Base-by-base conservation (phyloP, 2,113 vertebrate genomes). In the Barbus barbus region DNA sequence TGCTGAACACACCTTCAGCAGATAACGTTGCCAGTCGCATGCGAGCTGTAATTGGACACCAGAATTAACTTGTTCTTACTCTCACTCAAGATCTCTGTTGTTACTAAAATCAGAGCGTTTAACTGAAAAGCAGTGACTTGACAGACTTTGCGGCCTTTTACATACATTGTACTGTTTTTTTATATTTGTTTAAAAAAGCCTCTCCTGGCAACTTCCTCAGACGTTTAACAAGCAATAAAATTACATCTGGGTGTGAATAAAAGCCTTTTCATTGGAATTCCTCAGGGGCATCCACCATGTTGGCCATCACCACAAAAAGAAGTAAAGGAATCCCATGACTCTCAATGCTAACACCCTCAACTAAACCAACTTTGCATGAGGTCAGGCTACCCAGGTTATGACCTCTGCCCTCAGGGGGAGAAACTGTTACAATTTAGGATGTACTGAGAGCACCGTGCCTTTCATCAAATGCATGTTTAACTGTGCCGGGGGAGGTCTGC, bases 351-450 rank as follows among this genome's bases (percentile, higher is more conserved):
- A 71, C 36, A 33, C 16, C 46, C 63, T 79, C 60, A 56, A 38
- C 65, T 91, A 90, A 90, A 95, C 91, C 82, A 61, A 84, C 87
- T 88, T 91, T 89, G 90, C 89, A 91, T 94, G 92, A 94, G 94
- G 92, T 94, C 94, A 93, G 92, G 91, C 92, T 94, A 95, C 93
- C 93, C 93, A 94, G 83, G 96, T 96, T 96, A 93, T 22, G 96
- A 97, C 96, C 97, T 94, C 82, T 94, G 96, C 97, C 96, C 96
- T 91, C 85, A 92, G 90, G 93, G 95, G 95, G 95, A 94, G 96
- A 97, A 97, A 97, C 95, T 96, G 96, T 97, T 96, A 95, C 95
- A 91, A 93, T 96, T 96, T 94, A 93, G 92, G 94, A 96, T 95
- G 95, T 95, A 93, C 93, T 93, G 91, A 94, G 93, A 94, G 94